Evolutionary conservation across 2,888 invertebrate species (phyloP).

Genomic region (Tipula helvola): DNA sequence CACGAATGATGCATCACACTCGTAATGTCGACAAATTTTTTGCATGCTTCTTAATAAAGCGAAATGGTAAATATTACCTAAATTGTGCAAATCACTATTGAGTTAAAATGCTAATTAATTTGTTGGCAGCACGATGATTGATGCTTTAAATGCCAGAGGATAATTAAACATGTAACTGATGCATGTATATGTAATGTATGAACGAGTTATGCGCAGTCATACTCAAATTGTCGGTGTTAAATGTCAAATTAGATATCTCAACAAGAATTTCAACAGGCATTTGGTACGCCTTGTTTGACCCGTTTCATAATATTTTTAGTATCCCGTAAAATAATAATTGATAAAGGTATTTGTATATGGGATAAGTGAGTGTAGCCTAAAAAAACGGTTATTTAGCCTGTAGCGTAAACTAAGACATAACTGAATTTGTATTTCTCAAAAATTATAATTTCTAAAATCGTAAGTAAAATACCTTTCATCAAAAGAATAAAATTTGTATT

Average conservation of each 20-base stretch:
- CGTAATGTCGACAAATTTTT: background rate
- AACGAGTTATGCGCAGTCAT: background rate
- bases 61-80: background rate
- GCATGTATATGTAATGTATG: background rate
- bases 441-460: too few relatives aligned
- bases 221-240: background rate
- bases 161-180: background rate
- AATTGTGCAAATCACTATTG: background rate
- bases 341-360: too few relatives aligned
- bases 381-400: too few relatives aligned
- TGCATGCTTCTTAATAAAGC: background rate
- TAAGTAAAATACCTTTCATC: too few relatives aligned
- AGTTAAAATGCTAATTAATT: background rate
- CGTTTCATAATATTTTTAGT: too few relatives aligned
- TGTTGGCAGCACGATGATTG: background rate
- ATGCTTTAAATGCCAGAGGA: background rate
- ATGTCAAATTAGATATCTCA: background rate
- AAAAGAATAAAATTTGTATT: too few relatives aligned
- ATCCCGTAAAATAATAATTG: too few relatives aligned
- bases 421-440: too few relatives aligned
- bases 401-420: too few relatives aligned
- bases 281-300: too few relatives aligned
- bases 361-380: too few relatives aligned
- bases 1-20: background rate
- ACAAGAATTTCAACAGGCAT: background rate